Evolutionary conservation across 2,113 vertebrate species (phyloP).

Genomic region (Redunca redunca): DNA sequence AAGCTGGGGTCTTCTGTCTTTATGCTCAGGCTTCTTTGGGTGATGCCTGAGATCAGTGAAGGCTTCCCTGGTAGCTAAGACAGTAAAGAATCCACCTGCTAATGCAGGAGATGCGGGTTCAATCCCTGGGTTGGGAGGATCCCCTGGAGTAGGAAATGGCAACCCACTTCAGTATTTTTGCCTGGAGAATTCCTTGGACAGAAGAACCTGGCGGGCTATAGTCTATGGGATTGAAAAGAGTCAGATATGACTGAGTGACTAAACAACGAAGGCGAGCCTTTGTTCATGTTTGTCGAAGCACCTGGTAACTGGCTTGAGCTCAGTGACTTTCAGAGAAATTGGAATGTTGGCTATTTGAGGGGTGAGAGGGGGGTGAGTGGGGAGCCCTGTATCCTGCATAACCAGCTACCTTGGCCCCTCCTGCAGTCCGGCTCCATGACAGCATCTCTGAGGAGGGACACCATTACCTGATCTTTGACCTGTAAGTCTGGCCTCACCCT

Average conservation of each 20-base stretch:
- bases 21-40: neutral
- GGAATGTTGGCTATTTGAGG: neutral
- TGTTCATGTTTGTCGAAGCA: neutral
- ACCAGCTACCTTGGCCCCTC: conserved; percentile 32
- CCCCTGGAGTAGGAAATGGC: neutral
- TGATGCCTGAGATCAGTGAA: neutral
- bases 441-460: conserved; percentile 89
- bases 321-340: neutral
- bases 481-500: conserved; percentile 81
- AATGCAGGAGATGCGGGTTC: neutral
- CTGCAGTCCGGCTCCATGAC: conserved; percentile 86
- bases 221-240: neutral
- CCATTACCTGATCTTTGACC: conserved; percentile 88
- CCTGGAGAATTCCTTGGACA: neutral
- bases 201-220: neutral
- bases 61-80: neutral
- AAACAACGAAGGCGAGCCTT: neutral
- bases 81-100: neutral
- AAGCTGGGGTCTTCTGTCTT: neutral
- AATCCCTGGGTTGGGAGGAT: neutral
- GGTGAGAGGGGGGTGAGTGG: neutral
- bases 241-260: neutral
- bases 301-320: neutral
- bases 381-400: neutral
- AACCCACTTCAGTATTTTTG: neutral